These are phyloP conservation scores for Rana temporaria DNA, from an alignment of 2,113 vertebrate species.

Conservation along the genomic window DNA sequence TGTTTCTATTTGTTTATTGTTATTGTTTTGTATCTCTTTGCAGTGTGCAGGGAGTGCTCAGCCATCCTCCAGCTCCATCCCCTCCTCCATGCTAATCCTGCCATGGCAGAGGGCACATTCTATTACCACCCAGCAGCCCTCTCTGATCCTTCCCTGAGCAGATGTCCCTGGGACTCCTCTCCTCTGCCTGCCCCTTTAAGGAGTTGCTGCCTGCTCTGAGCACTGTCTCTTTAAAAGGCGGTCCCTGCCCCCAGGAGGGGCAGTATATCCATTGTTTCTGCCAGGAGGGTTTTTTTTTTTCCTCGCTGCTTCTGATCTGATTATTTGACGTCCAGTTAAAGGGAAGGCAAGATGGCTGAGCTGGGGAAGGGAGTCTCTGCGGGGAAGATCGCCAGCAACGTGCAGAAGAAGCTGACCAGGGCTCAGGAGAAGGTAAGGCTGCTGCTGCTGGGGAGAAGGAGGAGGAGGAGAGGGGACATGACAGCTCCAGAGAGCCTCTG, in stretches of 20 bases:
- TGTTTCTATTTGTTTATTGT: too few species aligned
- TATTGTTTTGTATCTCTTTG: too few species aligned
- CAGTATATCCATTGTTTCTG: constrained; percentile 63
- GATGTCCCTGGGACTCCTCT: constrained; percentile 24
- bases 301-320: constrained; percentile 52
- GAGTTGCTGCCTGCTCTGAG: background rate
- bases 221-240: constrained; percentile 75
- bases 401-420: constrained; percentile 96
- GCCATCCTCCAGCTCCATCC: too few species aligned
- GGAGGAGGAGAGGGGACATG: background rate
- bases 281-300: constrained; percentile 53
- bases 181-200: constrained; percentile 50
- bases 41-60: too few species aligned
- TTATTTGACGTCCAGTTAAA: constrained; percentile 60
- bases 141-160: background rate
- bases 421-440: constrained; percentile 94
- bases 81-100: too few species aligned
- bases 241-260: constrained; percentile 55
- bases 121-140: background rate
- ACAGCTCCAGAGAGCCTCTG: background rate
- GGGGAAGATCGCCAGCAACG: constrained; percentile 93
- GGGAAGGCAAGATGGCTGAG: constrained; percentile 89
- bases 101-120: background rate
- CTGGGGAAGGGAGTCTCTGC: constrained; percentile 95
- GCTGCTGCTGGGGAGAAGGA: background rate